phyloP scores from a whole-genome alignment of 2,797 vertebrate genomes.

The Acridotheres tristis region DNA sequence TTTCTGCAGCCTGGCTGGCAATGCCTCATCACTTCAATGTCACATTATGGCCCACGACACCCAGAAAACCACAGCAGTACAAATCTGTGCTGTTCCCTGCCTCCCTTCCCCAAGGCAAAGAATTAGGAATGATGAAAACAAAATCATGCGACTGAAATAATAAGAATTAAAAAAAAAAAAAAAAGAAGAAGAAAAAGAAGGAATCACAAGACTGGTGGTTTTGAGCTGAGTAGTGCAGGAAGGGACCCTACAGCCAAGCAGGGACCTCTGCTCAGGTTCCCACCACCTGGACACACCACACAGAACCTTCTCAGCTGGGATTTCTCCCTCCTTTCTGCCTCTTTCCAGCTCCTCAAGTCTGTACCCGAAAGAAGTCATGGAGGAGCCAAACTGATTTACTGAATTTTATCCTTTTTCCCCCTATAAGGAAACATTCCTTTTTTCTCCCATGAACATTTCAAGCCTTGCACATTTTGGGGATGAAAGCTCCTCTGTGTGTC shows the following conservation, averaged over 20 bases:
- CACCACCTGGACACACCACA: neutral
- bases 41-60: neutral
- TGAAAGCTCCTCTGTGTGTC: neutral
- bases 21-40: neutral
- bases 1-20: slow-evolving; percentile 14
- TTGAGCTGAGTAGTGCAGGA: neutral
- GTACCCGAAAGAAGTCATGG: neutral
- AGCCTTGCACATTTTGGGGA: neutral
- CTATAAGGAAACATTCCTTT: neutral
- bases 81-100: slow-evolving; percentile 13
- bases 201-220: slow-evolving; percentile 38
- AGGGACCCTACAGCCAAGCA: neutral
- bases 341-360: neutral
- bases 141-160: slow-evolving; percentile 66
- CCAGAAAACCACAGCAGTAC: neutral
- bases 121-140: neutral
- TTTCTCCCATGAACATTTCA: neutral
- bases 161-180: neutral
- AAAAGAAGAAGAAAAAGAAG: neutral
- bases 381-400: neutral
- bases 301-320: neutral
- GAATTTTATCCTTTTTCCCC: neutral
- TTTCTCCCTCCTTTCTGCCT: neutral
- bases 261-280: neutral
- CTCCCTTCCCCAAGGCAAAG: slow-evolving; percentile 23